A percentile compares a stretch with the other conserved stretches of the same genome.
phyloP scores from a whole-genome alignment of 2,888 invertebrate genomes.

The Drosophila flavopinicola region DNA sequence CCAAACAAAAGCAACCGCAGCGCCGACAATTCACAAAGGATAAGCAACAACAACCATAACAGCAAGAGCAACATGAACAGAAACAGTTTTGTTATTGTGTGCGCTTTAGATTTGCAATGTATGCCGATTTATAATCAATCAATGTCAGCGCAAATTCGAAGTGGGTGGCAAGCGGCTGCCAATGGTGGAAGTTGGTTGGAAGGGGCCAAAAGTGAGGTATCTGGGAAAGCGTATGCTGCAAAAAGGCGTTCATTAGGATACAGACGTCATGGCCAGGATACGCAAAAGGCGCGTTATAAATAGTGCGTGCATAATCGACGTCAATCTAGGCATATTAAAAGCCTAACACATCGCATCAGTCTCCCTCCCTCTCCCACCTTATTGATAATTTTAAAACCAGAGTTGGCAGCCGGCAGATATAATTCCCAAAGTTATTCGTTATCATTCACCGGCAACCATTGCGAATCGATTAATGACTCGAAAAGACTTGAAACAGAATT shows the following conservation, averaged over 20 bases:
- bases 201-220: not conserved
- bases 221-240: slow-evolving; percentile 69
- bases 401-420: slow-evolving; percentile 24
- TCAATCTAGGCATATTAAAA: slow-evolving; percentile 78
- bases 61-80: slow-evolving; percentile 18
- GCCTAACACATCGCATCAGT: slow-evolving; percentile 55
- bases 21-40: slow-evolving; percentile 65
- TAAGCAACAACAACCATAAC: slow-evolving; percentile 48
- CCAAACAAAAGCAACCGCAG: slow-evolving; percentile 79
- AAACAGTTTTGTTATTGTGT: slow-evolving; percentile 68
- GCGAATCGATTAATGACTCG: slow-evolving; percentile 8
- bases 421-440: slow-evolving; percentile 3
- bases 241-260: slow-evolving; percentile 71
- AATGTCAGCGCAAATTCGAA: slow-evolving; percentile 80
- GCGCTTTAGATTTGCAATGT: slow-evolving; percentile 82
- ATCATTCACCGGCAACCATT: not conserved
- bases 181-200: slow-evolving; percentile 13
- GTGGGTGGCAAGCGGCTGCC: slow-evolving; percentile 42
- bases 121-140: slow-evolving; percentile 83
- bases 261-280: slow-evolving; percentile 73
- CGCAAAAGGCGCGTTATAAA: slow-evolving; percentile 71
- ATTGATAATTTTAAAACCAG: slow-evolving; percentile 45
- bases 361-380: not conserved
- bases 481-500: slow-evolving; percentile 2
- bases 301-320: slow-evolving; percentile 79